Evolutionary conservation across 1,140 invertebrate genomes (phyloP).

Genomic region (Drosophila tropicalis): DNA sequence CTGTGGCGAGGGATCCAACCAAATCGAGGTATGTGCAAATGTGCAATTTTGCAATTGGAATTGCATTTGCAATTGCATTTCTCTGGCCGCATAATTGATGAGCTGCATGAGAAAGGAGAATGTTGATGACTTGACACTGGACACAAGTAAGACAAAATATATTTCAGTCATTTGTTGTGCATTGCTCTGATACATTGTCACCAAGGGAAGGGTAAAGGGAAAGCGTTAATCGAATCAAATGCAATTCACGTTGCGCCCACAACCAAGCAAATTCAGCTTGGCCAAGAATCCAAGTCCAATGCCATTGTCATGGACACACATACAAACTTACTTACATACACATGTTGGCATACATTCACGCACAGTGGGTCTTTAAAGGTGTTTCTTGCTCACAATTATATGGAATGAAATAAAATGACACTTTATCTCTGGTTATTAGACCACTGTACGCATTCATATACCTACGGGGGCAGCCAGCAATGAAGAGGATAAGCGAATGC

Average conservation of each 20-base stretch:
- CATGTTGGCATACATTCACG: background rate
- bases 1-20: background rate
- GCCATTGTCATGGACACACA: constrained; percentile 15
- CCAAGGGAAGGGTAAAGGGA: background rate
- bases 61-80: constrained; percentile 40
- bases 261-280: constrained; percentile 13
- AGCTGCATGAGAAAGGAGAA: constrained; percentile 13
- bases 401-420: no score
- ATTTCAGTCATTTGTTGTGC: background rate
- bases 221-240: constrained; percentile 59
- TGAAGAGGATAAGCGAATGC: background rate
- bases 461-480: background rate
- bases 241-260: constrained; percentile 49
- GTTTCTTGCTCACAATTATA: no score
- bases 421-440: background rate
- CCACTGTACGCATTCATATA: background rate
- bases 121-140: constrained; percentile 6
- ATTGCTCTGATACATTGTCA: background rate
- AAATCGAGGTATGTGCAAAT: background rate
- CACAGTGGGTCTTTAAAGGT: background rate
- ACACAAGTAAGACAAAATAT: constrained; percentile 7
- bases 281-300: constrained; percentile 12
- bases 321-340: background rate
- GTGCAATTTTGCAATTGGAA: constrained; percentile 23
- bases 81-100: constrained; percentile 54